Conservation (phyloP, 2,888 invertebrate species). For the Drosophila peninsularis region DNA sequence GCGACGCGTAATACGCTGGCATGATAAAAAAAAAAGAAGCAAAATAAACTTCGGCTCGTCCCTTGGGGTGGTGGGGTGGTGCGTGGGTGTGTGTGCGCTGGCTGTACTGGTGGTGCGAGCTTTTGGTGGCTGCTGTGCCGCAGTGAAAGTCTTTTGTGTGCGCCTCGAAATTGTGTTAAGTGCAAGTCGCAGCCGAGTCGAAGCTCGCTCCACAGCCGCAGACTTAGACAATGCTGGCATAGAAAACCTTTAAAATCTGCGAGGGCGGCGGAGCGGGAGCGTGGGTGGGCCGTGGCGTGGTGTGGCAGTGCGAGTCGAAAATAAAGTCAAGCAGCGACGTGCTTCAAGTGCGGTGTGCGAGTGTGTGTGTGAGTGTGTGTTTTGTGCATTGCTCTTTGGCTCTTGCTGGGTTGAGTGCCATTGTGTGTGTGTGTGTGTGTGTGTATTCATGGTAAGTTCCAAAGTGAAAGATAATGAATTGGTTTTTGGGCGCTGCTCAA, state of each 20-base stretch:
- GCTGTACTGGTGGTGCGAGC: conserved; percentile 8
- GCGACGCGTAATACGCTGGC: conserved; percentile 55
- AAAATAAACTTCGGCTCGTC: conserved; percentile 36
- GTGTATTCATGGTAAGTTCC: conserved; percentile 37
- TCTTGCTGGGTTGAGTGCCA: conserved; percentile 32
- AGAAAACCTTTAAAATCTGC: conserved; percentile 66
- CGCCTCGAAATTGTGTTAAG: conserved; percentile 78
- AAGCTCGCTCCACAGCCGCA: conserved; percentile 24
- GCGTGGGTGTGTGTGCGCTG: conserved; percentile 24
- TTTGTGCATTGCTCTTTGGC: conserved; percentile 49
- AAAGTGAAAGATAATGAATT: conserved; percentile 79
- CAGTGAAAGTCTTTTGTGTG: conserved; percentile 79
- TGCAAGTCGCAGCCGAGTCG: conserved; percentile 70
- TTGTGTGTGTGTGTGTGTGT: conserved; percentile 26
- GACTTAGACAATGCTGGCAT: conserved; percentile 68
- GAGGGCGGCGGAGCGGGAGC: not conserved
- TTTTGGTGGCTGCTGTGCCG: conserved; percentile 46
- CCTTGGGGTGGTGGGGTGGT: conserved; percentile 11
- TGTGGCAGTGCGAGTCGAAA: conserved; percentile 61
- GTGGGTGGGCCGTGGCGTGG: not conserved
- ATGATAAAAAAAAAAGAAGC: conserved; percentile 12
- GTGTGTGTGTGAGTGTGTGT: conserved; percentile 16
- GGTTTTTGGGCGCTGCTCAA: conserved; percentile 52
- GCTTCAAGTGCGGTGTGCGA: conserved; percentile 69
- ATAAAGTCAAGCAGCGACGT: conserved; percentile 78